Conservation (phyloP, 2,888 invertebrate genomes). For the Sphinx pinastri region DNA sequence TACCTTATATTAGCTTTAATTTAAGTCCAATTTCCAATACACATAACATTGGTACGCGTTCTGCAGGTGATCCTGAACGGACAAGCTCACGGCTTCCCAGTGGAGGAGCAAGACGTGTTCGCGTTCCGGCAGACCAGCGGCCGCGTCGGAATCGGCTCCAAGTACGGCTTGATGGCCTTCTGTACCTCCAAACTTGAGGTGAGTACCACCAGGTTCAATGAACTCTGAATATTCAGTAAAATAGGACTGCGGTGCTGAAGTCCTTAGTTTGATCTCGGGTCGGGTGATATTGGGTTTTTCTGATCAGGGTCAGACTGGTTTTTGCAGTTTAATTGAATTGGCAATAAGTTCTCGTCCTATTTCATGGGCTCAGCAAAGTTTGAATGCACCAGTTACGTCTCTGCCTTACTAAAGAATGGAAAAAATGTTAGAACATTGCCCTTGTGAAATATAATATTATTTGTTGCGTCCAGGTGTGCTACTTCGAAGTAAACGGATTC, state of each 20-base stretch:
- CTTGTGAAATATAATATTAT: not conserved
- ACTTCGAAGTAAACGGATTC: constrained; percentile 90
- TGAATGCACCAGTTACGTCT: too few relatives aligned
- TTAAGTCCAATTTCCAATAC: too few relatives aligned
- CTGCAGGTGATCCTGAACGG: constrained; percentile 85
- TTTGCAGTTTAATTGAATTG: too few relatives aligned
- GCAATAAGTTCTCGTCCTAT: too few relatives aligned
- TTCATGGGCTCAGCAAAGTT: too few relatives aligned
- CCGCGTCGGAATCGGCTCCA: constrained; percentile 84
- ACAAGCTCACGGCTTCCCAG: constrained; percentile 88
- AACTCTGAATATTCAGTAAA: not conserved
- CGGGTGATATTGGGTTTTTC: too few relatives aligned
- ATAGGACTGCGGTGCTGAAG: too few relatives aligned
- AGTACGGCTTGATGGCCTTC: constrained; percentile 85
- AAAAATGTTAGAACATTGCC: too few relatives aligned
- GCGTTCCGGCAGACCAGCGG: constrained; percentile 85
- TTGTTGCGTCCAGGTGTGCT: constrained; percentile 80
- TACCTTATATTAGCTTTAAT: too few relatives aligned
- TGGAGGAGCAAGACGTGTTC: constrained; percentile 82
- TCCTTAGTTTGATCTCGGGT: too few relatives aligned
- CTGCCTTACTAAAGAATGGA: too few relatives aligned
- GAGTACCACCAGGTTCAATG: constrained; percentile 26
- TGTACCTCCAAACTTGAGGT: constrained; percentile 86
- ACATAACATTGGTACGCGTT: not conserved
- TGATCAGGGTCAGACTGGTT: too few relatives aligned